Evolutionary conservation across 2,888 invertebrate genomes (phyloP), one percentile per base, ranked within the genome.

Genomic region (Noctua comes): DNA sequence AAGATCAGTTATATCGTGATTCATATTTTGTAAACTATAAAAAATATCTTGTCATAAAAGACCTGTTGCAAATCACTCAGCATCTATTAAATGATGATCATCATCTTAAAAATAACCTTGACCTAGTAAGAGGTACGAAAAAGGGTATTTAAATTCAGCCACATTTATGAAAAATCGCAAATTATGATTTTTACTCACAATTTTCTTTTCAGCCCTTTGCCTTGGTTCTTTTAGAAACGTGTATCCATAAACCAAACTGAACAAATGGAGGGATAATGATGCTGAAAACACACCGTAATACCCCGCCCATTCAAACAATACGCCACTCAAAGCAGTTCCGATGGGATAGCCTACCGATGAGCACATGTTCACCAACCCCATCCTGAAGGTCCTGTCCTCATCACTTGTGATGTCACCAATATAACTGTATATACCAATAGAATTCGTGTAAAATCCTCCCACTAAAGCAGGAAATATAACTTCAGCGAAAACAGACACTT

Each of bases 381-480:
- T 98, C 86, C 99, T 97, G 40, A 98, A 96, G 0, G 99, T 99
- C 86, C 99, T 97, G 73, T 98, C 98, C 91, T 98, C 98, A 72
- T 97, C 97, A 0, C 98, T 98, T 1, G 99, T 98, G 21, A 99
- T 98, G 91, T 99, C 99, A 65, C 98, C 98, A 73, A 99, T 98
- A 92, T 99, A 99, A 94, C 98, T 98, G 94, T 99, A 98, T 73
- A 98, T 98, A 18, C 98, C 98, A 97, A 98, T 98, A 89, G 98
- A 98, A 97, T 98, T 98, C 24, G 98, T 98, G 93, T 98, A 98
- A 98, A 98, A 98, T 7, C 98, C 98, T 18, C 98, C 98, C 2
- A 98, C 98, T 4, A 98, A 93, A 0, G 98, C 98, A 0, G 98
- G 98, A 92, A 98, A 98, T 79, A 98, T 95, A 0, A 98, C 97